Evolutionary conservation across 2,888 invertebrate genomes (phyloP).

Genomic region (Lasiommata megera): DNA sequence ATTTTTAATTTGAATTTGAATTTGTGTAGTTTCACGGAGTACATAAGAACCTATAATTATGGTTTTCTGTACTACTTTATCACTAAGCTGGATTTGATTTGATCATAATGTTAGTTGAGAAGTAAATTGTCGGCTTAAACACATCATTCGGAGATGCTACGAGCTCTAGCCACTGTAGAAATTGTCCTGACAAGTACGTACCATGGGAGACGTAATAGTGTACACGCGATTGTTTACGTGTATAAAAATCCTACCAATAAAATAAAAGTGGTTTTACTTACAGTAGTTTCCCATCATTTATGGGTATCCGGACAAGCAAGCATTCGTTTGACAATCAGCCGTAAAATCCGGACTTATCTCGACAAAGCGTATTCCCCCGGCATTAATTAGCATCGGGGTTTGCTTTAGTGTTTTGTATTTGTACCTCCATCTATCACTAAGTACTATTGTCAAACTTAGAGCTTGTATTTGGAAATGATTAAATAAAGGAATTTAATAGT

Average conservation of each 20-base stretch:
- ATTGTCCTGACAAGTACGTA: too few species aligned
- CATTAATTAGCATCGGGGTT: slow-evolving; percentile 29
- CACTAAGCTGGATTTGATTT: too few species aligned
- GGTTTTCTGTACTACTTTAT: too few species aligned
- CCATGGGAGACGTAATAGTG: too few species aligned
- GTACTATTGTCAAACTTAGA: background rate
- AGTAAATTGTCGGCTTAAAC: too few species aligned
- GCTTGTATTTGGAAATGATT: background rate
- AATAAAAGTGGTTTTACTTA: background rate
- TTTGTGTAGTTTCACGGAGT: too few species aligned
- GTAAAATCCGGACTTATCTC: slow-evolving; percentile 32
- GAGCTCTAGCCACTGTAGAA: too few species aligned
- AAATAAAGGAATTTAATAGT: background rate
- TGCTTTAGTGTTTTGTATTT: slow-evolving; percentile 11
- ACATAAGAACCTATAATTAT: too few species aligned
- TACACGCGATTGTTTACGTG: background rate
- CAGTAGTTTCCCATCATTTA: slow-evolving; percentile 22
- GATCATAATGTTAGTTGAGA: too few species aligned
- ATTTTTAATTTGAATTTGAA: too few species aligned
- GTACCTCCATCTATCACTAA: background rate
- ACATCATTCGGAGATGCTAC: too few species aligned
- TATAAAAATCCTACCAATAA: background rate
- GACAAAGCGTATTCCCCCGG: slow-evolving; percentile 24
- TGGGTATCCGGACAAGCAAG: slow-evolving; percentile 20
- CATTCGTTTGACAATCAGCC: slow-evolving; percentile 29